phyloP scores from a whole-genome alignment of 2,888 invertebrate species.

The Mactromeris polynyma region DNA sequence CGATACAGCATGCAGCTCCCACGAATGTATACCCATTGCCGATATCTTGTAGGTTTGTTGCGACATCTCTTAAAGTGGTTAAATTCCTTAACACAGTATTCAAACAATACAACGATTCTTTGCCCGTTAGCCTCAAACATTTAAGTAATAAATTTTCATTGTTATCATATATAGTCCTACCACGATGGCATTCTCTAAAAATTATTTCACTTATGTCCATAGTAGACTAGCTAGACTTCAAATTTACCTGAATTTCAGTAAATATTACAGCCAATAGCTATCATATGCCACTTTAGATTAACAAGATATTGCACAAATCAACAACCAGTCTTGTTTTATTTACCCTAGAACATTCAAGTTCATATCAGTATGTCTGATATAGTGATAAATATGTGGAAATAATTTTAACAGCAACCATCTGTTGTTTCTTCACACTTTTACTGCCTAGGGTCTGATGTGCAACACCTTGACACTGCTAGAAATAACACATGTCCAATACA shows the following conservation, averaged over 20 bases:
- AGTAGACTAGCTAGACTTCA: neutral
- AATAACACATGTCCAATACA: neutral
- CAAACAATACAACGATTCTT: constrained; percentile 57
- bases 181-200: constrained; percentile 38
- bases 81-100: constrained; percentile 58
- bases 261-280: too few relatives aligned
- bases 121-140: constrained; percentile 59
- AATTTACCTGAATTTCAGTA: too few relatives aligned
- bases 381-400: neutral
- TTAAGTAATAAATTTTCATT: constrained; percentile 63
- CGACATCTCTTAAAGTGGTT: constrained; percentile 57
- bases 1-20: constrained; percentile 72
- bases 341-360: neutral
- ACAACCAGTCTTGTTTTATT: too few relatives aligned
- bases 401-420: neutral
- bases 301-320: too few relatives aligned
- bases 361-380: neutral
- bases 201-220: constrained; percentile 54
- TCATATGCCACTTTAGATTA: too few relatives aligned
- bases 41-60: neutral
- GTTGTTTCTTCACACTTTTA: neutral
- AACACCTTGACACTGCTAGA: neutral
- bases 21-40: constrained; percentile 72
- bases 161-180: constrained; percentile 42
- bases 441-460: neutral